These are phyloP conservation scores for Zoanthus sociatus DNA, from an alignment of 92 coral and sea anemone genomes.

Conservation along the genomic window DNA sequence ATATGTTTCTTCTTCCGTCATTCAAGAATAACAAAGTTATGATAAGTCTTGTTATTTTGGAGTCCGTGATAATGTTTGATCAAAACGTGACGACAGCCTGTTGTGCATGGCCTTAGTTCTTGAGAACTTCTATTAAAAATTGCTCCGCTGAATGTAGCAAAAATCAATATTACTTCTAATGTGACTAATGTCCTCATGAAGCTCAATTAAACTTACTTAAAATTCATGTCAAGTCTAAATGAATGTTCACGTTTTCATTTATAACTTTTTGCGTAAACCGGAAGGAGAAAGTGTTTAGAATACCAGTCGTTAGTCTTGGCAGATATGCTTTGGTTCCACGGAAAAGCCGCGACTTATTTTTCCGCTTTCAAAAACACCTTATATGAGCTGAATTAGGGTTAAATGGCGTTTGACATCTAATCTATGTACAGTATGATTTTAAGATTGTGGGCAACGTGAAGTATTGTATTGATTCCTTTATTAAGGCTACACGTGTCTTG, in stretches of 20 bases:
- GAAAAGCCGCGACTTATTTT: background rate
- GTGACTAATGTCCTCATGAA: too few relatives aligned
- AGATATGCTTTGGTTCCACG: conserved; percentile 1
- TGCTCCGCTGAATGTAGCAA: too few relatives aligned
- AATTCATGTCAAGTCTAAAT: background rate
- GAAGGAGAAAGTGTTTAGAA: background rate
- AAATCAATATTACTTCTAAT: too few relatives aligned
- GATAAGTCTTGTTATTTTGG: background rate
- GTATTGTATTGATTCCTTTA: background rate
- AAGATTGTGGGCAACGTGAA: background rate
- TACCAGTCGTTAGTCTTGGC: background rate
- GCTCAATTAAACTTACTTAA: too few relatives aligned
- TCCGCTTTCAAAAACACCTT: background rate
- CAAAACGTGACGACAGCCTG: background rate
- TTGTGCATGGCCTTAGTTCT: too few relatives aligned
- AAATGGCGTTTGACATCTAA: conserved; percentile 15
- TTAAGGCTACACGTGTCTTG: conserved; percentile 7
- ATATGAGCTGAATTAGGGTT: background rate
- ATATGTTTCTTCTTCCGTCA: background rate
- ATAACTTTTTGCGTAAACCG: background rate
- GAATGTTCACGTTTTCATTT: background rate
- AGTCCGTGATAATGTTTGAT: background rate
- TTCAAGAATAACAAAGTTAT: background rate
- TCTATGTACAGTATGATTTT: background rate
- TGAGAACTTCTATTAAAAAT: too few relatives aligned